Evolutionary conservation across 2,113 vertebrate genomes (phyloP).

Genomic region (Dolichotis patagonum): DNA sequence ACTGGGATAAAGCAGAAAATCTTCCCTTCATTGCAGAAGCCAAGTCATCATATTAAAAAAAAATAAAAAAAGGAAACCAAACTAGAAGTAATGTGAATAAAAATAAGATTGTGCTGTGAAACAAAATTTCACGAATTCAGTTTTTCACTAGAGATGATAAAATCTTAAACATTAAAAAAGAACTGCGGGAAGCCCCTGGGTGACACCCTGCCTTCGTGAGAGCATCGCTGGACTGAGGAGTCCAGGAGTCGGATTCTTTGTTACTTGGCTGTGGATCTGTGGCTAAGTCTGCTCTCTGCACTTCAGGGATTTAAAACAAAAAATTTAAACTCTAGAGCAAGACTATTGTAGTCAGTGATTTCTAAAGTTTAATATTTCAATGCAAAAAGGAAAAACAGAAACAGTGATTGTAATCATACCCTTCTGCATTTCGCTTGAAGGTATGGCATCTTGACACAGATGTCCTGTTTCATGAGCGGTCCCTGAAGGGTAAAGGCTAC

Average conservation of each 20-base stretch:
- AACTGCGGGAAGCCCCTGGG: neutral
- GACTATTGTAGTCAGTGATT: neutral
- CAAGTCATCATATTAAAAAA: neutral
- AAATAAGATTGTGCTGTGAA: neutral
- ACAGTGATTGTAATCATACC: neutral
- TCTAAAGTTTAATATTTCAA: neutral
- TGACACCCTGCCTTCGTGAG: neutral
- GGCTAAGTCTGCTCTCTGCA: neutral
- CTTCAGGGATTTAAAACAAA: neutral
- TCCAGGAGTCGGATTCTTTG: neutral
- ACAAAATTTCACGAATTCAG: neutral
- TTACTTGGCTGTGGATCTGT: neutral
- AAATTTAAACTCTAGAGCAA: neutral
- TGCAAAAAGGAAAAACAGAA: neutral
- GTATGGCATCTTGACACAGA: neutral
- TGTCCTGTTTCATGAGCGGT: neutral
- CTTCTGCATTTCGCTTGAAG: neutral
- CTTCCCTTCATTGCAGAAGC: neutral
- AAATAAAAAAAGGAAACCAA: neutral
- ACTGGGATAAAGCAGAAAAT: neutral
- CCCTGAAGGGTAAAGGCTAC: neutral
- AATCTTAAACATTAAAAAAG: neutral
- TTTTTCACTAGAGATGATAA: neutral
- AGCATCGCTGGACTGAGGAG: neutral
- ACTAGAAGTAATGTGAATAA: neutral